phyloP scores from a whole-genome alignment of 1,140 invertebrate genomes.

The Hylyphantes graminicola region DNA sequence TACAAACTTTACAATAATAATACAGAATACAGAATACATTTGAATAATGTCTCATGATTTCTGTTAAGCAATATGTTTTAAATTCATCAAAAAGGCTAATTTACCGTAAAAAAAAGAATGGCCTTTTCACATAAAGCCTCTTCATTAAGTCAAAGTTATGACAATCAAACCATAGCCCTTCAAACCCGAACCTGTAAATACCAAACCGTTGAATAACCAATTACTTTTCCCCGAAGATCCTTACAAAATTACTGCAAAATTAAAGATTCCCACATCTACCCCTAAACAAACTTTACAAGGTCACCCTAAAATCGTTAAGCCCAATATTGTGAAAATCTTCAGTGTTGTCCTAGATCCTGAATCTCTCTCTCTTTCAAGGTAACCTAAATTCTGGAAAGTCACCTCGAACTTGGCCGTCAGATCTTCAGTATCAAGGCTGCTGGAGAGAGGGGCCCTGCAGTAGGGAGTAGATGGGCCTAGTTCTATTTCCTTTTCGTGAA shows the following conservation, averaged over 20 bases:
- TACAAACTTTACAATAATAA: no score
- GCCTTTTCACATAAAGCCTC: no score
- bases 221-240: not conserved
- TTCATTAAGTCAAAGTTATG: no score
- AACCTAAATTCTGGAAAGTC: constrained; percentile 41
- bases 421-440: not conserved
- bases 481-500: constrained; percentile 9
- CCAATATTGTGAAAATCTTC: constrained; percentile 12
- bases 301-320: constrained; percentile 16
- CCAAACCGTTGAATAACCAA: not conserved
- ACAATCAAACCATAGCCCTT: no score
- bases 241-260: not conserved
- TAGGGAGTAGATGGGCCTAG: constrained; percentile 13
- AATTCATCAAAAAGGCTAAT: no score
- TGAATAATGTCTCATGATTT: no score
- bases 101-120: no score
- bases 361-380: constrained; percentile 25
- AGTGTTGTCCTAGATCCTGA: constrained; percentile 30
- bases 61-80: no score
- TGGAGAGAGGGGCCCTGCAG: not conserved
- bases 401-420: constrained; percentile 45
- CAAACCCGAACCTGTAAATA: no score
- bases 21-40: no score
- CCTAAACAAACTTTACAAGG: constrained; percentile 2
- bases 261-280: not conserved